Conservation (phyloP, 1,140 invertebrate species). For the Gryon sp. region DNA sequence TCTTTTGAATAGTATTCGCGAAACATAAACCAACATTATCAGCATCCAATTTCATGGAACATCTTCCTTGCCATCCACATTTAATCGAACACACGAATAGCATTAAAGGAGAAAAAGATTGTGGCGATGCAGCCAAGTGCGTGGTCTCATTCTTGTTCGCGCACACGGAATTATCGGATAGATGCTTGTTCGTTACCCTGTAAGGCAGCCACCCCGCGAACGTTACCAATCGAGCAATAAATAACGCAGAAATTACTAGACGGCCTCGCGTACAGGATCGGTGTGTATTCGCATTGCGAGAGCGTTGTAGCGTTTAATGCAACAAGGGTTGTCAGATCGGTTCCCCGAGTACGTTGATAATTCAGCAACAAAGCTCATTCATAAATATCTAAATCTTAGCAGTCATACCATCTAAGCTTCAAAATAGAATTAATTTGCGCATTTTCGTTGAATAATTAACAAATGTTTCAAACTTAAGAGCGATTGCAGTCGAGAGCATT, state of each 20-base stretch:
- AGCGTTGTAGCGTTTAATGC: conserved; percentile 61
- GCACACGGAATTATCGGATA: conserved; percentile 54
- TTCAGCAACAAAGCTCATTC: conserved; percentile 63
- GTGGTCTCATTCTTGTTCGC: conserved; percentile 59
- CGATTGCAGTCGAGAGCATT: conserved; percentile 6
- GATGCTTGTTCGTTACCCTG: conserved; percentile 55
- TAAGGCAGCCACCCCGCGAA: conserved; percentile 63
- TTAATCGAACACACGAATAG: conserved; percentile 52
- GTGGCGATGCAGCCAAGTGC: conserved; percentile 31
- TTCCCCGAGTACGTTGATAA: conserved; percentile 57
- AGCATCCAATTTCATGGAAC: conserved; percentile 51
- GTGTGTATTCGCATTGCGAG: conserved; percentile 39
- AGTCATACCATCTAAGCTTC: conserved; percentile 43
- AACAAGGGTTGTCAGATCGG: conserved; percentile 64
- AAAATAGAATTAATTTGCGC: conserved; percentile 53
- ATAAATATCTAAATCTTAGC: conserved; percentile 52
- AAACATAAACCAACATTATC: conserved; percentile 38
- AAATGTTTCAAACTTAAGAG: conserved; percentile 6
- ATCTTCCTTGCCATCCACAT: conserved; percentile 55
- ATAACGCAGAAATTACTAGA: conserved; percentile 68
- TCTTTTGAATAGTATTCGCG: not conserved
- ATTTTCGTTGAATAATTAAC: conserved; percentile 50
- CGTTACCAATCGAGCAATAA: conserved; percentile 68
- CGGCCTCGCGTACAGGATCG: conserved; percentile 55
- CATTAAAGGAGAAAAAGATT: conserved; percentile 50